Base-by-base conservation (phyloP, 2,797 vertebrate genomes). In the Erethizon dorsatum region DNA sequence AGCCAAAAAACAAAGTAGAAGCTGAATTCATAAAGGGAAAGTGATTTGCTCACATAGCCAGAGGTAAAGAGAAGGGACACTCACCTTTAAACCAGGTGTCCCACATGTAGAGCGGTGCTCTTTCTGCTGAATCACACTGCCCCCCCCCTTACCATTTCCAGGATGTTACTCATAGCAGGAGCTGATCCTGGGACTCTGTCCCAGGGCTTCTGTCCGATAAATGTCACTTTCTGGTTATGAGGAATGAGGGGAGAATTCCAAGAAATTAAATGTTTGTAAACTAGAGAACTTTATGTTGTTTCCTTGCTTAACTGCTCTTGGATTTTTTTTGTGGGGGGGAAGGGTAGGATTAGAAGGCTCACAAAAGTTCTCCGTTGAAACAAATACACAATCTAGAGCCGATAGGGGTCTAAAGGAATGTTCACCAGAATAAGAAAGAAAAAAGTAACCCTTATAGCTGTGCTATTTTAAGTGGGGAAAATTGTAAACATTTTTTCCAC, bases 191-290 rank as follows among this genome's bases (percentile, higher is more conserved):
- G 84, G 73, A 65, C 56, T 87, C 63, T 52, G 20, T 77, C 54
- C 57, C 17, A 59, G 28, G 41, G 7, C 5, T 85, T 75, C 17
- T 97, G 97, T 96, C 96, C 89, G 0, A 0, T 90, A 95, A 97
- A 50, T 88, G 94, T 67, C 96, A 95, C 96, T 97, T 97, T 97
- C 88, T 45, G 73, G 95, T 97, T 98, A 96, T 90, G 92, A 97
- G 94, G 54, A 98, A 98, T 57, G 56, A 92, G 94, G 61, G 97
- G 50, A n/a, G 80, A 94, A 82, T 52, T 77, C 82, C 93, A 98
- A 89, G 95, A 97, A 98, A 97, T 97, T 61, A 98, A 97, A 95
- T 84, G 57, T 91, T 97, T 96, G 56, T 88, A 95, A 96, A 87
- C 33, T 52, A n/a, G 83, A 47, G 20, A 2, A 22, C 15, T 52